phyloP scores from a whole-genome alignment of 2,113 vertebrate genomes.

The Brachyistius frenatus region DNA sequence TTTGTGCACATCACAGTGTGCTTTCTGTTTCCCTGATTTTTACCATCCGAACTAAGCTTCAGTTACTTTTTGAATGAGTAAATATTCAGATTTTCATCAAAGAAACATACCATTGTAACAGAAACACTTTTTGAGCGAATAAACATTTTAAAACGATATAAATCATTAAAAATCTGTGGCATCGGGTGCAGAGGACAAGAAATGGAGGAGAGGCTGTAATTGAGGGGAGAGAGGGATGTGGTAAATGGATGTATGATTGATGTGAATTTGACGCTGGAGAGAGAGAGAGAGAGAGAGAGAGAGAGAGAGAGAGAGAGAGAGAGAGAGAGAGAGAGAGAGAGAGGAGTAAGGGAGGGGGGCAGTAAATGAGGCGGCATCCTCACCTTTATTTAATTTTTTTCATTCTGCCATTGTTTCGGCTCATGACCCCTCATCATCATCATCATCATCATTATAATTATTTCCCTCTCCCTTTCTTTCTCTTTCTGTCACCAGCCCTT shows the following conservation, averaged over 20 bases:
- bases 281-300: constrained; percentile 19
- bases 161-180: constrained; percentile 27
- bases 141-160: constrained; percentile 26
- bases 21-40: not conserved
- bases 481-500: constrained; percentile 42
- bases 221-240: constrained; percentile 64
- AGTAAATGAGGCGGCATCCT: constrained; percentile 61
- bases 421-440: constrained; percentile 69
- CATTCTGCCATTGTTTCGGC: constrained; percentile 73
- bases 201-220: constrained; percentile 58
- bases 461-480: constrained; percentile 29
- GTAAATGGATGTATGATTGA: constrained; percentile 73
- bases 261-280: constrained; percentile 52
- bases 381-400: constrained; percentile 57
- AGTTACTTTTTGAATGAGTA: not conserved
- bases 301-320: constrained; percentile 21
- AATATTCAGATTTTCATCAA: constrained; percentile 35
- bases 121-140: constrained; percentile 1
- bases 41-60: not conserved
- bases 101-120: constrained; percentile 34
- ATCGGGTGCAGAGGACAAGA: constrained; percentile 44
- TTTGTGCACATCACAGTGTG: not conserved
- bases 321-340: constrained; percentile 22
- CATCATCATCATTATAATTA: constrained; percentile 69
- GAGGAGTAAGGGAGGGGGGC: constrained; percentile 1